Evolutionary conservation across 2,113 vertebrate species (phyloP).

Genomic region (Notothenia coriiceps): DNA sequence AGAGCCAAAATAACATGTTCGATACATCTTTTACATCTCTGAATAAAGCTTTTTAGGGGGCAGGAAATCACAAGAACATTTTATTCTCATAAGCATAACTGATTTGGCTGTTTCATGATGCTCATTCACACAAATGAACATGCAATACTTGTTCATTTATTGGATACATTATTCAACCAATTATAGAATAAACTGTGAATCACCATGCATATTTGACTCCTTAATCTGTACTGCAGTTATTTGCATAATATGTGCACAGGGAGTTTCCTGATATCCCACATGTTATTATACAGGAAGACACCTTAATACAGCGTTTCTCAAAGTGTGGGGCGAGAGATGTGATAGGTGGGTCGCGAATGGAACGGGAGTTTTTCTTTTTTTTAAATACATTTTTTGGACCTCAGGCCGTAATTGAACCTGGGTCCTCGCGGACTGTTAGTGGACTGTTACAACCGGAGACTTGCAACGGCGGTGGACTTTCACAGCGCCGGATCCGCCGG

Average conservation of each 20-base stretch:
- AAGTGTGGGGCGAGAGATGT: too few relatives aligned
- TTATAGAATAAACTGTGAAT: constrained; percentile 52
- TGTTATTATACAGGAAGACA: constrained; percentile 38
- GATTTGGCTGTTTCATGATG: constrained; percentile 8
- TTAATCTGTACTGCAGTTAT: constrained; percentile 44
- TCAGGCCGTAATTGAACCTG: too few relatives aligned
- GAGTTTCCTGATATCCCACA: constrained; percentile 1
- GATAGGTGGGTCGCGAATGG: too few relatives aligned
- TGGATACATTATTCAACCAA: constrained; percentile 45
- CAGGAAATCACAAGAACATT: neutral
- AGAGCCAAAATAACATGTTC: constrained; percentile 42
- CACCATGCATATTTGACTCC: constrained; percentile 29
- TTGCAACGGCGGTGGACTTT: too few relatives aligned
- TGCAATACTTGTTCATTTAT: constrained; percentile 38
- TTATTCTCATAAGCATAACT: neutral
- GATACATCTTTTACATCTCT: constrained; percentile 30
- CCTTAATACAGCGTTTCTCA: neutral
- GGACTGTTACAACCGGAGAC: too few relatives aligned
- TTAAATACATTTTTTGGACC: too few relatives aligned
- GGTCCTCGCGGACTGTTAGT: too few relatives aligned
- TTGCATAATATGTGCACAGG: constrained; percentile 47
- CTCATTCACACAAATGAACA: constrained; percentile 41
- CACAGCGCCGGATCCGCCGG: too few relatives aligned
- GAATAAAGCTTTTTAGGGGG: neutral
- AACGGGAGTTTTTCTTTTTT: too few relatives aligned